Evolutionary conservation across 2,888 invertebrate genomes (phyloP).

Genomic region (Carterocephalus palaemon): DNA sequence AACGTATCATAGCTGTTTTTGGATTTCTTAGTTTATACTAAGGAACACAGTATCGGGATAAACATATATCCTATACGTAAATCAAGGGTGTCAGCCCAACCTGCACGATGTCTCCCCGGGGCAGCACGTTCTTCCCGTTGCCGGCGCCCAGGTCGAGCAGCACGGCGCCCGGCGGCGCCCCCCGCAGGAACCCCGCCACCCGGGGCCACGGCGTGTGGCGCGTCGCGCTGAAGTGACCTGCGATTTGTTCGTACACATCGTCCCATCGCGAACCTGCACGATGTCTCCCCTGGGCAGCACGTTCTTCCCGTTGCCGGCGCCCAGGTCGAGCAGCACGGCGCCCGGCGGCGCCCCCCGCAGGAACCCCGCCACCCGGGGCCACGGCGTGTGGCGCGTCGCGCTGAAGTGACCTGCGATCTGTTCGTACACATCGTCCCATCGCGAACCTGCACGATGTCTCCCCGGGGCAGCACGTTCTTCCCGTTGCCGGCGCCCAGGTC

Average conservation of each 20-base stretch:
- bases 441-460: conserved; percentile 79
- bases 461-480: conserved; percentile 89
- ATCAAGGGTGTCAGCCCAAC: too few relatives aligned
- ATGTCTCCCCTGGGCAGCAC: conserved; percentile 81
- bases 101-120: conserved; percentile 78
- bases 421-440: conserved; percentile 88
- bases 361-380: conserved; percentile 94
- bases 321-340: conserved; percentile 91
- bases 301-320: conserved; percentile 99
- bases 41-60: too few relatives aligned
- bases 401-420: conserved; percentile 96
- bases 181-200: conserved; percentile 87
- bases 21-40: too few relatives aligned
- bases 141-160: conserved; percentile 97
- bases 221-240: conserved; percentile 95
- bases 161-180: conserved; percentile 82
- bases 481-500: conserved; percentile 99
- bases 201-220: conserved; percentile 96
- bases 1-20: too few relatives aligned
- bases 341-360: conserved; percentile 82
- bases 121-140: conserved; percentile 96
- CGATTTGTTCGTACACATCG: conserved; percentile 96
- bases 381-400: conserved; percentile 94
- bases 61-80: too few relatives aligned
- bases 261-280: conserved; percentile 73